These are phyloP conservation scores for Apis florea DNA, from an alignment of 1,140 invertebrate genomes.

Conservation along the genomic window DNA sequence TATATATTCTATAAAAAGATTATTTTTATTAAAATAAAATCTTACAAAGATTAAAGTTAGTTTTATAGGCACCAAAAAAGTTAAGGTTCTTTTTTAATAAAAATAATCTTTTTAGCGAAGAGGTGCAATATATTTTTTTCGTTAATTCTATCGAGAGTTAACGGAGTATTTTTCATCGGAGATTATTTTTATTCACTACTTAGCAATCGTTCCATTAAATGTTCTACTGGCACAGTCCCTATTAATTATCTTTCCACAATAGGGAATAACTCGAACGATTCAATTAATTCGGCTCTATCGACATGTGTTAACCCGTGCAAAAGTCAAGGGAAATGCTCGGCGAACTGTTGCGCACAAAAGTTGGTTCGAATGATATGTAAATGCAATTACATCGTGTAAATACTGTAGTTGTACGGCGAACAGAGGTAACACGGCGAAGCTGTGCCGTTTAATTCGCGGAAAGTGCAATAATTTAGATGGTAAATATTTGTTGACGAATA, in stretches of 20 bases:
- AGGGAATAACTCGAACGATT: neutral
- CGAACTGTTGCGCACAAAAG: neutral
- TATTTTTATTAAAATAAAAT: too few species aligned
- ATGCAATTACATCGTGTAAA: conserved; percentile 22
- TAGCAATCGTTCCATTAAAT: neutral
- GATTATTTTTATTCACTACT: neutral
- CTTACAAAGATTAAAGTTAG: too few species aligned
- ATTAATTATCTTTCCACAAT: neutral
- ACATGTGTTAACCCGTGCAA: neutral
- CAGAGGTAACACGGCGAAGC: neutral
- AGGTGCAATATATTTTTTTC: too few species aligned
- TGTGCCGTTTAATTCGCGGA: neutral
- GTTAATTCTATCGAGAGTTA: neutral
- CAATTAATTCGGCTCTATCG: neutral
- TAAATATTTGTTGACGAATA: conserved; percentile 34
- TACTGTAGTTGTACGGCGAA: neutral
- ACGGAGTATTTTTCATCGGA: neutral
- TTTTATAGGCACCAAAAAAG: too few species aligned
- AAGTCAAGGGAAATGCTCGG: neutral
- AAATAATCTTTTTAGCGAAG: too few species aligned
- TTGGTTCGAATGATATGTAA: conserved; percentile 15
- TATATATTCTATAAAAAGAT: too few species aligned
- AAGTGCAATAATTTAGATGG: conserved; percentile 23
- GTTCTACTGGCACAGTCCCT: neutral
- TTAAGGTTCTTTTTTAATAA: too few species aligned